Conservation (phyloP, 2,888 invertebrate species). For the Rotaria magnacalcarata region DNA sequence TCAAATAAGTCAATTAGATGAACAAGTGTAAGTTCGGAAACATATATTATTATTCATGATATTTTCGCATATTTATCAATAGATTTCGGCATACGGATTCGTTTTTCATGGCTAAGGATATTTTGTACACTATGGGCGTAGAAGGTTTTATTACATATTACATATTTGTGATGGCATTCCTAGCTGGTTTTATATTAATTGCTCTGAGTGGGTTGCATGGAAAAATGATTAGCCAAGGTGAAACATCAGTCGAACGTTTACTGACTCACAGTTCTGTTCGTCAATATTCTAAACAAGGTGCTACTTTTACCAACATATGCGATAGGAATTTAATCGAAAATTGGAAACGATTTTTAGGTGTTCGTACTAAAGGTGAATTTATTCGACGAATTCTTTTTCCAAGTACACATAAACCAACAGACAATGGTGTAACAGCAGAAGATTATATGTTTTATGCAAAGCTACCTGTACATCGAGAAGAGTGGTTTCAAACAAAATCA, state of each 20-base stretch:
- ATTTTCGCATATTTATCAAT: not conserved
- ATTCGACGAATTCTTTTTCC: slow-evolving; percentile 75
- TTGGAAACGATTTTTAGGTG: slow-evolving; percentile 82
- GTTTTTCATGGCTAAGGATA: not conserved
- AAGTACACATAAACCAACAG: slow-evolving; percentile 75
- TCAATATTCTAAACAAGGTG: not conserved
- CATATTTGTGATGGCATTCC: not conserved
- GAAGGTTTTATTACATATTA: slow-evolving; percentile 1
- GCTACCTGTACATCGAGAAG: too few species aligned
- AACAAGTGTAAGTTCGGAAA: not conserved
- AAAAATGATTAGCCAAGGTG: not conserved
- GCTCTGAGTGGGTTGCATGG: not conserved
- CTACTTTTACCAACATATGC: slow-evolving; percentile 70
- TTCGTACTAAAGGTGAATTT: slow-evolving; percentile 68
- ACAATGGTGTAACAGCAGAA: slow-evolving; percentile 77
- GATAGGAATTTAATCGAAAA: slow-evolving; percentile 79
- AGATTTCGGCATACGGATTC: not conserved
- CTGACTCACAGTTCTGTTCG: not conserved
- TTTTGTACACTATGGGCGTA: not conserved
- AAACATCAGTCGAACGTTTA: not conserved
- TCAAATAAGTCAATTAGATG: slow-evolving; percentile 50
- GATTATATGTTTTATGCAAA: not conserved
- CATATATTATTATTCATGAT: not conserved
- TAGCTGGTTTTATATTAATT: not conserved
- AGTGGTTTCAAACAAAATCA: too few species aligned